Conservation (phyloP, 2,888 invertebrate species). For the Drosophila borealis region DNA sequence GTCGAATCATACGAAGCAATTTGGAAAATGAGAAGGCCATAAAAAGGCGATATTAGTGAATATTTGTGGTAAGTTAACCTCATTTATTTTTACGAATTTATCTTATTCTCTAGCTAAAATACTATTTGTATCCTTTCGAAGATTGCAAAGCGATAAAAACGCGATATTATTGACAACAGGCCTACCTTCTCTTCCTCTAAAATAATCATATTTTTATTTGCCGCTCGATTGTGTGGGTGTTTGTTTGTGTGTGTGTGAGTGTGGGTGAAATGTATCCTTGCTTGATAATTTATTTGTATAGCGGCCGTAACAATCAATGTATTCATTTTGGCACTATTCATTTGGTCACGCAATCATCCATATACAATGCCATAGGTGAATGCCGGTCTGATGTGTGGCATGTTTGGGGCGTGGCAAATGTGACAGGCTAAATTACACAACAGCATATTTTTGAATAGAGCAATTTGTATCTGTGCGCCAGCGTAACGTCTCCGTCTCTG, state of each 20-base stretch:
- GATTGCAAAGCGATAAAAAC: not conserved
- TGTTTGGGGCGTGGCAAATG: constrained; percentile 47
- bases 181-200: not conserved
- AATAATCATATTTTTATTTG: not conserved
- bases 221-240: not conserved
- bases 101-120: too few species aligned
- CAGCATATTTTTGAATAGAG: constrained; percentile 67
- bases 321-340: constrained; percentile 26
- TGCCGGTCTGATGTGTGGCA: not conserved
- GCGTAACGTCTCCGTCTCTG: constrained; percentile 1
- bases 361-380: constrained; percentile 25
- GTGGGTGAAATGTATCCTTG: constrained; percentile 18
- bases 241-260: too few species aligned
- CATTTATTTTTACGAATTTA: too few species aligned
- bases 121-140: not conserved
- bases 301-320: constrained; percentile 47
- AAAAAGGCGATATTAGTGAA: not conserved
- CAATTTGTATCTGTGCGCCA: constrained; percentile 62
- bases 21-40: not conserved
- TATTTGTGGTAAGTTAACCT: not conserved
- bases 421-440: constrained; percentile 54
- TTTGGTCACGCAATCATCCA: constrained; percentile 51
- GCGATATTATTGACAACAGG: not conserved
- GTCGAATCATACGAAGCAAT: not conserved
- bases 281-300: constrained; percentile 38